These are phyloP conservation scores for Amphimedon queenslandica DNA, from an alignment of 37 sponge, comb jelly and placozoan genomes.

Conservation along the genomic window DNA sequence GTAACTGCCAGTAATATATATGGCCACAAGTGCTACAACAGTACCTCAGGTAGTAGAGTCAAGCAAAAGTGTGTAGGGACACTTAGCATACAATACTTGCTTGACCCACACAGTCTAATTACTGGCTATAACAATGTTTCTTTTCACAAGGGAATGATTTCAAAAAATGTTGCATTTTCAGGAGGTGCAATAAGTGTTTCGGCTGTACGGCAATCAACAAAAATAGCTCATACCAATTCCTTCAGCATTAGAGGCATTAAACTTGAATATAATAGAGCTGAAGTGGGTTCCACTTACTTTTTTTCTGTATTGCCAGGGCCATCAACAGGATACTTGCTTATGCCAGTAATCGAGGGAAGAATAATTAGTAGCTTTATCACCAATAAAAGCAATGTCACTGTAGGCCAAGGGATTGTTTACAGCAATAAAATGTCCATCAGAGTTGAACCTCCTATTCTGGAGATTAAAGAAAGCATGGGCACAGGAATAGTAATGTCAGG, in stretches of 20 bases:
- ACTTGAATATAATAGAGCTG: neutral
- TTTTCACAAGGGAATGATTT: neutral
- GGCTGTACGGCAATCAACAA: neutral
- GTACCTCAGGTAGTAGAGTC: neutral
- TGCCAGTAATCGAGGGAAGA: neutral
- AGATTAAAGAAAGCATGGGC: neutral
- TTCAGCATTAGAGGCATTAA: neutral
- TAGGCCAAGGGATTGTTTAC: neutral
- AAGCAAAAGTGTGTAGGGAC: neutral
- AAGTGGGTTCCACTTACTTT: neutral
- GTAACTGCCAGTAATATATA: neutral
- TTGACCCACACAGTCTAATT: neutral
- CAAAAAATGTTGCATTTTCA: neutral
- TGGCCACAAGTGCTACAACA: neutral
- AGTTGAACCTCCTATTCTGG: neutral
- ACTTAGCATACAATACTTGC: neutral
- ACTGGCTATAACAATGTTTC: neutral
- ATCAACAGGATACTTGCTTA: neutral
- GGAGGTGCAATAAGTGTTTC: neutral
- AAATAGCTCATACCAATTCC: conserved; percentile 6
- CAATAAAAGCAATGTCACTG: conserved; percentile 6
- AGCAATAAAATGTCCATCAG: neutral
- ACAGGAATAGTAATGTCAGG: neutral
- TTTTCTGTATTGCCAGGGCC: neutral
- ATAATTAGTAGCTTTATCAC: neutral